Evolutionary conservation across 1,140 invertebrate species (phyloP).

Genomic region (Scaptomyza graminum): DNA sequence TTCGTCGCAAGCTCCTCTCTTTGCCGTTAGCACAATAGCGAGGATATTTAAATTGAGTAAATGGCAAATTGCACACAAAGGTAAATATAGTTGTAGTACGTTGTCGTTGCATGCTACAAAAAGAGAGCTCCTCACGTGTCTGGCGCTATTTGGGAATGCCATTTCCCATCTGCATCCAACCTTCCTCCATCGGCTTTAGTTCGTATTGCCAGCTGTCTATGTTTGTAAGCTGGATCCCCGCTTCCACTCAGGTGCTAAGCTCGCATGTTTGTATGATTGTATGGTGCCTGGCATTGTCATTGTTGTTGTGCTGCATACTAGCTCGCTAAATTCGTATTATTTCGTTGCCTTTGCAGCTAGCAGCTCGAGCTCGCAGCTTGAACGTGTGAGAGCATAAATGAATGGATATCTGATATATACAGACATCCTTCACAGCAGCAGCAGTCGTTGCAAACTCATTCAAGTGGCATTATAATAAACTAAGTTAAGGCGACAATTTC

Average conservation of each 20-base stretch:
- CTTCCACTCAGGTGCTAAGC: constrained; percentile 16
- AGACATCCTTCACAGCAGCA: constrained; percentile 5
- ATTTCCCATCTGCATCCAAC: background rate
- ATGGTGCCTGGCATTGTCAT: constrained; percentile 8
- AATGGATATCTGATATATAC: constrained; percentile 47
- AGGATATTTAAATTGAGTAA: constrained; percentile 77
- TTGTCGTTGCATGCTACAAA: constrained; percentile 4
- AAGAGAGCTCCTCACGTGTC: constrained; percentile 61
- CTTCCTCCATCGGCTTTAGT: background rate
- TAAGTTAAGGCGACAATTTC: constrained; percentile 80
- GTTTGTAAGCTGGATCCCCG: constrained; percentile 10
- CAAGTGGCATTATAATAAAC: constrained; percentile 80
- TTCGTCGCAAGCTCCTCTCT: constrained; percentile 28
- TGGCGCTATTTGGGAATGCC: constrained; percentile 48
- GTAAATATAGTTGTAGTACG: constrained; percentile 19
- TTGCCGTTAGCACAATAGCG: constrained; percentile 46
- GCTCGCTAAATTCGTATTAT: constrained; percentile 54
- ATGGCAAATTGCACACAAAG: constrained; percentile 72
- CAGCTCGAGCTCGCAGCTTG: constrained; percentile 10
- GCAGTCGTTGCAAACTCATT: constrained; percentile 64
- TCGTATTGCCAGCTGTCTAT: constrained; percentile 22
- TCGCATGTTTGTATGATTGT: background rate
- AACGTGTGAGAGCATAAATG: constrained; percentile 62
- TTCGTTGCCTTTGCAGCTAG: constrained; percentile 55
- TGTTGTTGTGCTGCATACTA: constrained; percentile 29